Evolutionary conservation across 2,113 vertebrate species (phyloP), one percentile per base, ranked within the genome.

Genomic region (Pseudopipra pipra): DNA sequence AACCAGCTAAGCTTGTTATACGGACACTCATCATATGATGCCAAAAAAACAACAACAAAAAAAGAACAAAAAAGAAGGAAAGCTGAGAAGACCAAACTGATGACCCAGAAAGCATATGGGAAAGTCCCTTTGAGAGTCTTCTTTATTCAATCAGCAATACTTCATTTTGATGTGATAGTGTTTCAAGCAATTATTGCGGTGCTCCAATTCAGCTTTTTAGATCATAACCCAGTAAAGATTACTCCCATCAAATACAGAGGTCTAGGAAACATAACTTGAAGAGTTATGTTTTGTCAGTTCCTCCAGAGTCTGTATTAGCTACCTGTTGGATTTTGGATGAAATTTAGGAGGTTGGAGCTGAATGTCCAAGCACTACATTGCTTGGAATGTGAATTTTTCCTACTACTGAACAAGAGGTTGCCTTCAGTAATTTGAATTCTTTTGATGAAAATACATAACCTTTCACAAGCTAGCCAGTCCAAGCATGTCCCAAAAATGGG

Each of bases 91-190:
- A 83, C 17, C 51, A 90, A 92, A 90, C 63, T 87, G 62, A 68
- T 88, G 95, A 89, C 66, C 78, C 87, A 76, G 74, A 93, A 95
- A 87, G 46, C 19, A 61, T 21, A 63, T 49, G 44, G 74, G 61
- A 87, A 96, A 95, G 70, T 65, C 19, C 20, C 66, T 74, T 35
- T 30, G 27, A 70, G 39, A 78, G 33, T 7, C 55, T 41, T 68
- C 77, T 84, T 68, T 19, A 78, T 61, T 82, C 85, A 49, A 14
- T 30, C 71, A 68, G 35, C 54, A 96, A 68, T 47, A 75, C 11
- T 63, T 68, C 31, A 54, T 82, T 80, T 82, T 27, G 24, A 72
- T 63, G 52, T 31, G 71, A 75, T 51, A 74, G 71, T 17, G 7
- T 35, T 92, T 56, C 56, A 54, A 87, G 35, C 31, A 86, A 66